Evolutionary conservation across 2,888 invertebrate genomes (phyloP), one percentile per base, ranked within the genome.

Genomic region (Caenorhabditis sp.): DNA sequence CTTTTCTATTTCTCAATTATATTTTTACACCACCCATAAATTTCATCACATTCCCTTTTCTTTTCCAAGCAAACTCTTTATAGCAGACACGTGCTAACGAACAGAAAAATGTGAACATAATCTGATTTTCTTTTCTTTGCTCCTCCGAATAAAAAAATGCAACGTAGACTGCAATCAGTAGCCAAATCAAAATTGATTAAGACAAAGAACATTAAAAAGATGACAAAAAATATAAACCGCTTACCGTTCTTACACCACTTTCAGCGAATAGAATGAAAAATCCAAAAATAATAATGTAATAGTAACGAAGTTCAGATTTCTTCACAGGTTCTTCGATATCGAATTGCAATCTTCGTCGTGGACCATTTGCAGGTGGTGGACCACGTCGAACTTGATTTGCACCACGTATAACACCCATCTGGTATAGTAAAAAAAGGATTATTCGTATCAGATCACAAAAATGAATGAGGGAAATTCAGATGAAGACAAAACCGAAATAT

Each of bases 191-290:
- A 57, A 12, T 57, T 57, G n/a, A n/a, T n/a, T 31, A 57, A 12
- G 36, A 21, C 25, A 36, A 14, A n/a, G 20, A 27, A 57, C 20
- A 57, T 31, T 57, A 20, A 25, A 26, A 26, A 2, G 20, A 57
- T 14, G 23, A 62, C 60, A 54, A 58, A 60, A 31, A 65, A 56
- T 60, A 23, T 38, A 12, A 23, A 25, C 38, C n/a, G 31, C 63
- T 63, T 27, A 81, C 81, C 75, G 76, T 76, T 60, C 81, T 50
- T 21, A 81, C 77, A 8, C 81, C 81, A 53, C 72, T 79, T 71
- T 81, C 81, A 12, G 77, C 67, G 17, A 78, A 64, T 14, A 81
- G 53, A 53, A 81, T 79, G 50, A 70, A 78, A 52, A 81, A 79
- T 4, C 79, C 79, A 36, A 75, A 75, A 10, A 78, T 52, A 2